Percentiles rank a stretch among this genome's conserved stretches.
Conservation (phyloP, 2,113 vertebrate species). For the Naja naja region DNA sequence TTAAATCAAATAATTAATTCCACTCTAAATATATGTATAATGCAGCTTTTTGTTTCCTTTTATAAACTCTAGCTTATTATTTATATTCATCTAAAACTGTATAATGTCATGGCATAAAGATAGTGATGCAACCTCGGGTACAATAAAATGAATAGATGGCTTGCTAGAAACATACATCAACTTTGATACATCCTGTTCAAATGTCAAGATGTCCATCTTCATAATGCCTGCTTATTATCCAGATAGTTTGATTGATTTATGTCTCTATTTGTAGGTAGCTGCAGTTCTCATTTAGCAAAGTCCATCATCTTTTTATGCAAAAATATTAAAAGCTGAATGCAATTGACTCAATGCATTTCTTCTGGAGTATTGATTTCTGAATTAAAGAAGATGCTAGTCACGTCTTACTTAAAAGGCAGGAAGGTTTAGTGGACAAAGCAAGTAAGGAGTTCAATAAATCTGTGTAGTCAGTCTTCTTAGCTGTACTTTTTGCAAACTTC, state of each 20-base stretch:
- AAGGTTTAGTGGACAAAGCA: background rate
- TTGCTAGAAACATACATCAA: conserved; percentile 65
- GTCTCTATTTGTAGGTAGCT: conserved; percentile 42
- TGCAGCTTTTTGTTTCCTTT: background rate
- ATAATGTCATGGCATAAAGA: background rate
- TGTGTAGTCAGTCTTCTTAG: background rate
- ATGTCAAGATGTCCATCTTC: conserved; percentile 47
- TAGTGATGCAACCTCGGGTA: background rate
- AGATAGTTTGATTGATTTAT: conserved; percentile 54
- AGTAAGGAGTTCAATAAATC: background rate
- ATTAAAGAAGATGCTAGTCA: background rate
- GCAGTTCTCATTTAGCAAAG: conserved; percentile 34
- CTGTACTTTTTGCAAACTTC: background rate
- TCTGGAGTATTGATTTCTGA: conserved; percentile 2
- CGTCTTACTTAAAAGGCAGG: background rate
- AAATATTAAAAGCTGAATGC: conserved; percentile 60
- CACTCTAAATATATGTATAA: background rate
- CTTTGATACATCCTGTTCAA: conserved; percentile 47
- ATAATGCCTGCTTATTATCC: conserved; percentile 45
- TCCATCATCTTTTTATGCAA: conserved; percentile 60
- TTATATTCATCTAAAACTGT: background rate
- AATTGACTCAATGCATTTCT: conserved; percentile 33
- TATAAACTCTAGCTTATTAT: background rate
- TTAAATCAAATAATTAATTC: background rate
- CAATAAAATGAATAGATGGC: conserved; percentile 32